A percentile compares a stretch with the other conserved stretches of the same genome.
Conservation (phyloP, 2,113 vertebrate species). For the Polyodon spathula region DNA sequence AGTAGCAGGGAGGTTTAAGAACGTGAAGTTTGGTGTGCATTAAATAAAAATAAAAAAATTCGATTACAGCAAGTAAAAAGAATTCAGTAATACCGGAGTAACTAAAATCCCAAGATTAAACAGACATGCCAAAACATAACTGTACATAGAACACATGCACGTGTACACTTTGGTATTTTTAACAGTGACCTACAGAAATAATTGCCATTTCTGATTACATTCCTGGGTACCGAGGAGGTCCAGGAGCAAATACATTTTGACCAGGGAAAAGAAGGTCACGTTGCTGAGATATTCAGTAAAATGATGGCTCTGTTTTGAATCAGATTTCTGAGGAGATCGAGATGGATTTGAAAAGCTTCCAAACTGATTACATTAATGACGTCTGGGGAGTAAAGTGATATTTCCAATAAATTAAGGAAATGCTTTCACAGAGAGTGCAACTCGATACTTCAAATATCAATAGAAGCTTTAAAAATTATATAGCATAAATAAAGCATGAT, state of each 20-base stretch:
- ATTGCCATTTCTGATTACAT: too few relatives aligned
- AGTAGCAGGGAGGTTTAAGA: too few relatives aligned
- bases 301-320: constrained; percentile 17
- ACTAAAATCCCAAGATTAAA: too few relatives aligned
- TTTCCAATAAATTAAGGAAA: constrained; percentile 16
- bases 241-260: constrained; percentile 7
- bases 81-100: too few relatives aligned
- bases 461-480: not conserved
- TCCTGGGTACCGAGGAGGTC: too few relatives aligned
- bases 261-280: constrained; percentile 14
- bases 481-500: constrained; percentile 7
- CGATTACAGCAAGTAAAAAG: too few relatives aligned
- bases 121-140: too few relatives aligned
- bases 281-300: constrained; percentile 20
- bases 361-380: constrained; percentile 47
- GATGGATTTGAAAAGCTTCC: constrained; percentile 44
- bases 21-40: too few relatives aligned
- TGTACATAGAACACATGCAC: too few relatives aligned
- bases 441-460: constrained; percentile 9
- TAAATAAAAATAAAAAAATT: too few relatives aligned
- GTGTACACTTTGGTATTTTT: too few relatives aligned
- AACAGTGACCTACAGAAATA: too few relatives aligned
- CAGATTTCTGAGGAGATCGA: constrained; percentile 25
- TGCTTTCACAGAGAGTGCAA: constrained; percentile 2
- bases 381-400: constrained; percentile 22